Base-by-base conservation (phyloP, 2,113 vertebrate genomes). In the Podilymbus podiceps region DNA sequence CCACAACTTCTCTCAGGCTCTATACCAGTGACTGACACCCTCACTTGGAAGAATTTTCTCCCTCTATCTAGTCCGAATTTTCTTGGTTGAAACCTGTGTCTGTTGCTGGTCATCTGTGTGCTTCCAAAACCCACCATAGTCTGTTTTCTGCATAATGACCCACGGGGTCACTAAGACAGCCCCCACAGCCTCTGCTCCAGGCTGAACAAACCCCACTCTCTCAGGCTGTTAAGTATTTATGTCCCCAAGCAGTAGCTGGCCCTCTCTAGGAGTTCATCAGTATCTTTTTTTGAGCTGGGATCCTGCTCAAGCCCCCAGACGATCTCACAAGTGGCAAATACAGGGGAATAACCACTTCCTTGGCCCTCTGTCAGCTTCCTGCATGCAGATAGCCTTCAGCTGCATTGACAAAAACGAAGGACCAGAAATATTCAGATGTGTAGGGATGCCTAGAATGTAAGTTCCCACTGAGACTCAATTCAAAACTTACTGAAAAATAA, bases 401-500 rank as follows among this genome's bases (percentile, higher is more conserved):
- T 78, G 20, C 82, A 59, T 7, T 12, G 31, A 38, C n/a, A 86
- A 75, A 92, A 76, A 46, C 6, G 35, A 85, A 83, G 44, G 6
- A 90, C 53, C 46, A 66, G 35, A 60, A 62, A 74, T 67, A 81
- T 40, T 78, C 60, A 67, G 40, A 77, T 19, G 49, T 0, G 8
- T 17, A 62, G 20, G 6, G 35, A 31, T 38, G 16, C 35, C 31
- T 56, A 76, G 46, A 82, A 42, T 14, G 0, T 17, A 58, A 81
- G 12, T 69, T 96, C 80, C 24, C 50, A 86, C 24, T 38, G 11
- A 88, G 42, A 50, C 6, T 69, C 73, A 62, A 88, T 68, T 60
- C 19, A 85, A 85, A 96, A 88, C 35, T 66, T 76, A 80, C 3
- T 77, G 75, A 86, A 90, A 91, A 92, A 80, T 28, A 73, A 35